Conservation (phyloP, 2,797 vertebrate genomes). For the Micropoecilia bifurca region DNA sequence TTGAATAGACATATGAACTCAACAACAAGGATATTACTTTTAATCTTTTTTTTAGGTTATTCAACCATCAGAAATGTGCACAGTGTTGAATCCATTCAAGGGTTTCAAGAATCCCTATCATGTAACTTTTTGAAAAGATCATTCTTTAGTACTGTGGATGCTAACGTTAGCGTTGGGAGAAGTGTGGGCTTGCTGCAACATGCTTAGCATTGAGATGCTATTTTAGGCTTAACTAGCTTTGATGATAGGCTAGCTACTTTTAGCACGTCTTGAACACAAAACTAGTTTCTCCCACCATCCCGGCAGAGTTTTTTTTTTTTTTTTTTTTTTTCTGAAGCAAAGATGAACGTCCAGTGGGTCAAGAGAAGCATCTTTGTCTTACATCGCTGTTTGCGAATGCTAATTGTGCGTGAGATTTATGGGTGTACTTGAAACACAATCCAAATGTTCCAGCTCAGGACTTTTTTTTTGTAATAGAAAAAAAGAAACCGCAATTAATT, state of each 20-base stretch:
- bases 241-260: not conserved
- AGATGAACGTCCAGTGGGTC: not conserved
- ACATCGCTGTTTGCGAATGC: not conserved
- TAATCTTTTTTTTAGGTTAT: not conserved
- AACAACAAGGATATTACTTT: not conserved
- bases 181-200: not conserved
- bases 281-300: not conserved
- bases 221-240: not conserved
- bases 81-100: not conserved
- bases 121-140: not conserved
- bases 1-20: not conserved
- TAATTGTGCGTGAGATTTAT: not conserved
- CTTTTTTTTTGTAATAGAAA: not conserved
- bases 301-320: not conserved
- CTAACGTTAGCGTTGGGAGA: not conserved
- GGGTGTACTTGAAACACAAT: not conserved
- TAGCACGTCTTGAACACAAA: not conserved
- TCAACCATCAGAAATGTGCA: not conserved
- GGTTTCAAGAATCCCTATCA: not conserved
- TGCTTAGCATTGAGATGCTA: not conserved
- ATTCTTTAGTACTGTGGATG: not conserved
- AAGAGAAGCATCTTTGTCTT: not conserved
- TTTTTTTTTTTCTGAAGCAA: not conserved
- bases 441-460: not conserved
- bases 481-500: not conserved